Conservation (phyloP, 2,888 invertebrate species). For the Oscheius onirici region DNA sequence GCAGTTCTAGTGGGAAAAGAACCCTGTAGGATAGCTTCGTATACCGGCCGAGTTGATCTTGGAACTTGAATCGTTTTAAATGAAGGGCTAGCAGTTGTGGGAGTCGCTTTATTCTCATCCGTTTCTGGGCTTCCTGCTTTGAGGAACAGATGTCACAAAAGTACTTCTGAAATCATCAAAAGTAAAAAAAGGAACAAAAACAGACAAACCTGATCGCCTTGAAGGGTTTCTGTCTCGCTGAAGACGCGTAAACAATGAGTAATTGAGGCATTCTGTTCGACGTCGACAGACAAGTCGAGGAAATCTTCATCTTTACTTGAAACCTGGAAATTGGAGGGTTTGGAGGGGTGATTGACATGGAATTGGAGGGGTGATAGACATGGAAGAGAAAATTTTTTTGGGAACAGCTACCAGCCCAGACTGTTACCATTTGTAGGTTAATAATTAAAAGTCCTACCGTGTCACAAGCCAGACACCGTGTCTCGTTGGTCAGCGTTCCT, state of each 20-base stretch:
- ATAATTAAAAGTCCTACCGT: conserved; percentile 80
- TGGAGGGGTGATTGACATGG: too few species aligned
- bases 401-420: too few species aligned
- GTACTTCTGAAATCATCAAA: conserved; percentile 41
- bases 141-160: conserved; percentile 60
- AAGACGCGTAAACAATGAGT: conserved; percentile 92
- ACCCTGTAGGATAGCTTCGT: conserved; percentile 99
- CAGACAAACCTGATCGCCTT: conserved; percentile 84
- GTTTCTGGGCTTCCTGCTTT: conserved; percentile 64
- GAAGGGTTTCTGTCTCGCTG: conserved; percentile 91
- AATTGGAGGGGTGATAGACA: too few species aligned
- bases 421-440: conserved; percentile 1
- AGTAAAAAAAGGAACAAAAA: background rate
- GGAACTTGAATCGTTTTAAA: conserved; percentile 80
- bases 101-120: conserved; percentile 95
- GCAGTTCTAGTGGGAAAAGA: conserved; percentile 95
- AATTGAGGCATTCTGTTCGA: conserved; percentile 98
- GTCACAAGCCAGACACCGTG: conserved; percentile 98
- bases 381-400: too few species aligned
- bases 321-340: too few species aligned
- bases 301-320: conserved; percentile 99
- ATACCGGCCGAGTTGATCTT: conserved; percentile 97
- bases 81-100: conserved; percentile 97
- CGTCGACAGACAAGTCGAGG: conserved; percentile 97
- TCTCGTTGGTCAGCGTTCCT: conserved; percentile 98